Evolutionary conservation across 2,888 invertebrate genomes (phyloP).

Genomic region (Drosophila suboccidentalis): DNA sequence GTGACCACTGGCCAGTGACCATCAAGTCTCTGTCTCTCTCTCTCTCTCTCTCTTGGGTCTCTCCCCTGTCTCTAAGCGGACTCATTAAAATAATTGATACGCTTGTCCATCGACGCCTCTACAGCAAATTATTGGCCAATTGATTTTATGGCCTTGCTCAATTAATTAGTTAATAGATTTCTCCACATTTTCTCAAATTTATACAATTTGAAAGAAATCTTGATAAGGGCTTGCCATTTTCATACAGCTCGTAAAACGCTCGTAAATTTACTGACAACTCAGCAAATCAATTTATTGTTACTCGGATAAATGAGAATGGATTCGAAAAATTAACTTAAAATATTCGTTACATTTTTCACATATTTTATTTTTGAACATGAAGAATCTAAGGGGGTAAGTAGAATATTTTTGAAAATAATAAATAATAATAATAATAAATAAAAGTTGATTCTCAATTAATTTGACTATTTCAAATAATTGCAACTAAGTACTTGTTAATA

Average conservation of each 20-base stretch:
- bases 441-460: no score
- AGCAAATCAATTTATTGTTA: constrained; percentile 53
- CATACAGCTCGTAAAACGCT: constrained; percentile 51
- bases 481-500: no score
- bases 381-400: not conserved
- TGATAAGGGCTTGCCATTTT: constrained; percentile 29
- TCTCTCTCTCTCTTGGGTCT: constrained; percentile 16
- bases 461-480: no score
- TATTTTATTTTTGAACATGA: not conserved
- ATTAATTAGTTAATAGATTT: constrained; percentile 77
- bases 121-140: constrained; percentile 54
- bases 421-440: no score
- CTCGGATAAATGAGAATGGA: not conserved
- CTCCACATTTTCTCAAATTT: constrained; percentile 29
- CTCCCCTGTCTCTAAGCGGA: constrained; percentile 13
- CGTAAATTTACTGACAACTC: constrained; percentile 63
- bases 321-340: not conserved
- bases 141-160: constrained; percentile 63
- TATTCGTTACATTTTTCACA: not conserved
- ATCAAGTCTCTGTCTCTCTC: constrained; percentile 11
- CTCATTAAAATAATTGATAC: constrained; percentile 80
- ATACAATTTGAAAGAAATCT: constrained; percentile 20
- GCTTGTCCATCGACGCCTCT: constrained; percentile 73
- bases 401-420: no score
- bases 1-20: constrained; percentile 69